These are phyloP conservation scores for Ceriagrion tenellum DNA, from an alignment of 2,888 invertebrate species.

Conservation along the genomic window DNA sequence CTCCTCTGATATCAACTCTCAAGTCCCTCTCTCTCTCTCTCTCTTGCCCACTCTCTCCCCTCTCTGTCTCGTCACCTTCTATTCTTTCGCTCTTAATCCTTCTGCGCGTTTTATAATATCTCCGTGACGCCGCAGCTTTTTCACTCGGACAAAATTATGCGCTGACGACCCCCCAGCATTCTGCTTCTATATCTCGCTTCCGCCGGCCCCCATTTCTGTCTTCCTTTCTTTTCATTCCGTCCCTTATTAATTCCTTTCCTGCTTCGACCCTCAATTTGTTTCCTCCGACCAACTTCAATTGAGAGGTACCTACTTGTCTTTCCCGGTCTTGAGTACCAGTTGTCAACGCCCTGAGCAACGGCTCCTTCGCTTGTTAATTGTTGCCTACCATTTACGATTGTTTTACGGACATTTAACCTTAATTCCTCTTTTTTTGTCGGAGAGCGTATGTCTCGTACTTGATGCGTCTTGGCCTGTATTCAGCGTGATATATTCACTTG, in stretches of 20 bases:
- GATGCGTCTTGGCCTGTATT: not conserved
- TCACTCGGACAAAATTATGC: constrained; percentile 47
- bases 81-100: constrained; percentile 7
- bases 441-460: not conserved
- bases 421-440: not conserved
- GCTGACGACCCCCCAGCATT: not conserved
- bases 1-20: not conserved
- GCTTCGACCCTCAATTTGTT: not conserved
- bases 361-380: not conserved
- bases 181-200: not conserved
- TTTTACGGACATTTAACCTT: not conserved
- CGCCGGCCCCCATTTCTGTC: constrained; percentile 13
- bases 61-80: constrained; percentile 45
- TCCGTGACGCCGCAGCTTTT: constrained; percentile 49
- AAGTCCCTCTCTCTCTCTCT: not conserved
- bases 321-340: not conserved
- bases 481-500: not conserved
- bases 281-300: not conserved
- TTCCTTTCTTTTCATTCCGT: not conserved
- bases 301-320: constrained; percentile 35
- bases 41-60: not conserved
- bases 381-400: not conserved
- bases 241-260: not conserved
- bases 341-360: not conserved
- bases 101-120: not conserved